Conservation (phyloP, 35 echinoderm and acorn worm genomes). For the Ophiothrix spiculata region DNA sequence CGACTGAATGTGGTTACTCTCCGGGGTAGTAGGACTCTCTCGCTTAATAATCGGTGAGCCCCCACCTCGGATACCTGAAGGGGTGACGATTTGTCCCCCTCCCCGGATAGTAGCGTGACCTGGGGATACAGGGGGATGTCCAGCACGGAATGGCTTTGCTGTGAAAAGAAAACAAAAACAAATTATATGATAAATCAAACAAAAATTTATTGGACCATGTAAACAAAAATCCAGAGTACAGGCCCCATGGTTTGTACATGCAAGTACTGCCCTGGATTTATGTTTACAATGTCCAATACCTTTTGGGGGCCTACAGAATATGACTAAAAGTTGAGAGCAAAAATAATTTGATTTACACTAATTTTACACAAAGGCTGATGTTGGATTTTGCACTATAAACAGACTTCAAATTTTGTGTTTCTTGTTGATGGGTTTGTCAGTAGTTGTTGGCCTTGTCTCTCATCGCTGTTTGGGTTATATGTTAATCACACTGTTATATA, state of each 20-base stretch:
- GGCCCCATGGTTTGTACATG: too few species aligned
- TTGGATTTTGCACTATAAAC: not conserved
- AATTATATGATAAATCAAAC: not conserved
- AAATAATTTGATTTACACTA: not conserved
- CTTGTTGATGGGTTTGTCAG: too few species aligned
- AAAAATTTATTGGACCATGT: not conserved
- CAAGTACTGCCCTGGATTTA: too few species aligned
- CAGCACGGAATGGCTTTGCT: constrained; percentile 83
- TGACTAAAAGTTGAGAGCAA: too few species aligned
- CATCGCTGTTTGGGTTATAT: too few species aligned
- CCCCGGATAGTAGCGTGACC: constrained; percentile 58
- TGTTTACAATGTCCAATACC: too few species aligned
- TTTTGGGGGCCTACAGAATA: too few species aligned
- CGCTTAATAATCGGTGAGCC: constrained; percentile 35
- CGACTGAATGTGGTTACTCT: constrained; percentile 50
- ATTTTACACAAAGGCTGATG: not conserved
- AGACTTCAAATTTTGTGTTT: not conserved
- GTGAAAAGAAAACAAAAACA: constrained; percentile 9
- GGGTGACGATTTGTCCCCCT: constrained; percentile 52
- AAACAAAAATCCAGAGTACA: too few species aligned
- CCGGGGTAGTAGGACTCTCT: constrained; percentile 35
- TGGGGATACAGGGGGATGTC: constrained; percentile 65
- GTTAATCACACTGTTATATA: too few species aligned
- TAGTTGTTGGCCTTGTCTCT: too few species aligned
- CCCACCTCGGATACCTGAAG: constrained; percentile 54